These are phyloP conservation scores for Manduca sexta DNA, from an alignment of 1,140 invertebrate species.

Conservation along the genomic window DNA sequence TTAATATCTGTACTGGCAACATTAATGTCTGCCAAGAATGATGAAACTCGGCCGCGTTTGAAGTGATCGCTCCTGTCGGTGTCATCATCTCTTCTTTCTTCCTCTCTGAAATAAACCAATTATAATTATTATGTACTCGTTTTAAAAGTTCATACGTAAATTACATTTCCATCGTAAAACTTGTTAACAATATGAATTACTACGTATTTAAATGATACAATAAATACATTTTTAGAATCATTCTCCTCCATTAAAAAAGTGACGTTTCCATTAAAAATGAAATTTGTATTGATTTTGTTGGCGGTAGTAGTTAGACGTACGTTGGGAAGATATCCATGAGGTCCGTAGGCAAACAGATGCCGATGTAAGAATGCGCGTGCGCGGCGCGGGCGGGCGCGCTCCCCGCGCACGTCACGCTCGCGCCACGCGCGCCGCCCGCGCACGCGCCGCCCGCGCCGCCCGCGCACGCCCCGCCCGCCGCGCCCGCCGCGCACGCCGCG, in stretches of 20 bases:
- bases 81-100: constrained; percentile 22
- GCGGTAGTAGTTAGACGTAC: no score
- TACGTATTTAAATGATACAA: no score
- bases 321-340: constrained; percentile 80
- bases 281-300: no score
- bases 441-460: constrained; percentile 13
- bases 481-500: constrained; percentile 6
- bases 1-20: constrained; percentile 33
- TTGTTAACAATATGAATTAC: no score
- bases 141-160: no score
- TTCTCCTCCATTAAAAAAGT: no score
- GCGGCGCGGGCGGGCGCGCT: constrained; percentile 8
- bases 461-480: constrained; percentile 5
- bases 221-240: no score
- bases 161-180: no score
- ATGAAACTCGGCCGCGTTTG: constrained; percentile 20
- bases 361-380: constrained; percentile 76
- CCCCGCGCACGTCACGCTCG: constrained; percentile 14
- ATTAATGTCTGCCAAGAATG: constrained; percentile 35
- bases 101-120: constrained; percentile 20
- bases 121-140: not conserved
- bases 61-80: constrained; percentile 19
- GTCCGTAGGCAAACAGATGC: constrained; percentile 84
- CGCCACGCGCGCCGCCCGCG: constrained; percentile 1
- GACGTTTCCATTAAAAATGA: no score